Percentiles rank a stretch among this genome's conserved stretches.
These are phyloP conservation scores for Allacma fusca DNA, from an alignment of 2,888 invertebrate genomes.

Conservation along the genomic window DNA sequence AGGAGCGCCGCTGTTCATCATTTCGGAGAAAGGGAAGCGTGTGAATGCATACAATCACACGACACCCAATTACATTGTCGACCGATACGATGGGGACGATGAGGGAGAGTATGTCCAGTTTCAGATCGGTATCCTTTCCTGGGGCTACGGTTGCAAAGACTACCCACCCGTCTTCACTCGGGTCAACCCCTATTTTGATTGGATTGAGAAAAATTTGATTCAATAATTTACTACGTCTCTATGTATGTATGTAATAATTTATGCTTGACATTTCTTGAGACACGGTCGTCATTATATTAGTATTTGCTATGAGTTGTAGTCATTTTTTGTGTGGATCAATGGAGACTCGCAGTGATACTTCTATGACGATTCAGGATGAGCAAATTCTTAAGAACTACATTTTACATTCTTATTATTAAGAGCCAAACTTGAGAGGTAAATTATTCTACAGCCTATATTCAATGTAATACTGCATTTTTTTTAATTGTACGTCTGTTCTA, in stretches of 20 bases:
- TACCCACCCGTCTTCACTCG: constrained; percentile 41
- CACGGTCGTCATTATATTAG: too few species aligned
- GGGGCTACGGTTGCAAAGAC: constrained; percentile 42
- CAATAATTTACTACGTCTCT: background rate
- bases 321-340: too few species aligned
- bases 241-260: background rate
- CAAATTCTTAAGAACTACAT: too few species aligned
- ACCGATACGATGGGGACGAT: constrained; percentile 39
- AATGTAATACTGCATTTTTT: too few species aligned
- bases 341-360: too few species aligned
- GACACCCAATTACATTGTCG: constrained; percentile 35
- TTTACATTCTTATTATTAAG: too few species aligned
- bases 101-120: constrained; percentile 42
- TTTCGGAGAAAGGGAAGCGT: constrained; percentile 34
- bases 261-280: background rate
- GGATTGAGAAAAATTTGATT: constrained; percentile 31
- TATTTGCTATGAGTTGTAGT: too few species aligned
- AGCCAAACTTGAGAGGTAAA: too few species aligned
- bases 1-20: constrained; percentile 38
- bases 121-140: constrained; percentile 39
- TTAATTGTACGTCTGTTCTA: too few species aligned
- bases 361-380: too few species aligned
- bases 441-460: too few species aligned
- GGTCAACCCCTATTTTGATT: constrained; percentile 38
- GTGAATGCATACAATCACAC: constrained; percentile 42